phyloP scores from a whole-genome alignment of 2,888 invertebrate species.

The Callimorpha dominula region DNA sequence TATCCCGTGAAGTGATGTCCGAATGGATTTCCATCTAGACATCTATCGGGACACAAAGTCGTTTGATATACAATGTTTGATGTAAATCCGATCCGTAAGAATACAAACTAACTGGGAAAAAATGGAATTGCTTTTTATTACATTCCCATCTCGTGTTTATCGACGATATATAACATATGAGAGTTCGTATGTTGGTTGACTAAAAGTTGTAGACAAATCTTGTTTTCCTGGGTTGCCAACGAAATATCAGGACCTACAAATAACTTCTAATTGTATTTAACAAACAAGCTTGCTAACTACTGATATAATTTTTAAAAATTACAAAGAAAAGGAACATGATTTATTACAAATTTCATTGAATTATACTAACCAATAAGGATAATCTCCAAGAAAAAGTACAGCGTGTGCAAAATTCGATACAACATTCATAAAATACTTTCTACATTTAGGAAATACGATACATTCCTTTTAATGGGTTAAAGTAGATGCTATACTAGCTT shows the following conservation, averaged over 20 bases:
- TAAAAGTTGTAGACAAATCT: background rate
- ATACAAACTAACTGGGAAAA: constrained; percentile 12
- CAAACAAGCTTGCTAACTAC: background rate
- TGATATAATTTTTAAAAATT: background rate
- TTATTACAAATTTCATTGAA: background rate
- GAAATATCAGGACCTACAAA: background rate
- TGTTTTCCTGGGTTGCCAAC: background rate
- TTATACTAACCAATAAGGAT: background rate
- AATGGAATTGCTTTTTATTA: background rate
- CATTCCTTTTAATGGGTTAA: no score
- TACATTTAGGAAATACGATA: no score
- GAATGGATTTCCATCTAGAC: background rate
- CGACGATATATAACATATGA: background rate
- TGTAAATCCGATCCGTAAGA: background rate
- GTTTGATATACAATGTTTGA: constrained; percentile 9
- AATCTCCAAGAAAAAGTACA: background rate
- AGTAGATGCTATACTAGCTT: no score
- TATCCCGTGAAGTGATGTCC: background rate
- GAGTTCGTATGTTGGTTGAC: background rate
- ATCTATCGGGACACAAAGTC: background rate
- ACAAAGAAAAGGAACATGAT: background rate
- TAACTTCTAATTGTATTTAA: background rate
- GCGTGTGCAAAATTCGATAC: background rate
- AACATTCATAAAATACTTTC: background rate
- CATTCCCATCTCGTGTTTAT: background rate